These are phyloP conservation scores for Mus pahari DNA, from an alignment of 2,113 vertebrate genomes.

Conservation along the genomic window DNA sequence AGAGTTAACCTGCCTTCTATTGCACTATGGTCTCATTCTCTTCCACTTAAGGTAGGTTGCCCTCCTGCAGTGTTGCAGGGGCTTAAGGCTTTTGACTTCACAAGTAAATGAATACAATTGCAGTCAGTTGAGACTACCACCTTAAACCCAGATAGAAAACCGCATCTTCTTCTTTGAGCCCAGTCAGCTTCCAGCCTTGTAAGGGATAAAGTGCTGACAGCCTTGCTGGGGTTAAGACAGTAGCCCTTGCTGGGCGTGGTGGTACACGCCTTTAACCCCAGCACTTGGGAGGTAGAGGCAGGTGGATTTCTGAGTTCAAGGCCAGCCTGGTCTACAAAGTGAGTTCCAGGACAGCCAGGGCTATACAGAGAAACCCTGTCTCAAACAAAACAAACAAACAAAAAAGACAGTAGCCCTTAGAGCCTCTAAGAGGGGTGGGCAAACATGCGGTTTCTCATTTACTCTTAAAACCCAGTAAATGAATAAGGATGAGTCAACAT, in stretches of 20 bases:
- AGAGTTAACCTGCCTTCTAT: neutral
- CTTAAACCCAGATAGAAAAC: conserved; percentile 27
- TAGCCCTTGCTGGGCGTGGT: too few species aligned
- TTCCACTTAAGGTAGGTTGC: neutral
- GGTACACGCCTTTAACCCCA: too few species aligned
- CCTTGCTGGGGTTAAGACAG: neutral
- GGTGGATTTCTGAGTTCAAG: too few species aligned
- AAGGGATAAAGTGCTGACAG: neutral
- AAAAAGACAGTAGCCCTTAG: neutral
- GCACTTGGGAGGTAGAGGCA: too few species aligned
- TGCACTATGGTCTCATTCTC: neutral
- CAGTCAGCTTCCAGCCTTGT: neutral
- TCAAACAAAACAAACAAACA: too few species aligned
- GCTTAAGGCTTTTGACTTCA: neutral
- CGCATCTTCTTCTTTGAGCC: neutral
- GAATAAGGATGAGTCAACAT: conserved; percentile 83
- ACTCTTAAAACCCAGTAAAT: conserved; percentile 77
- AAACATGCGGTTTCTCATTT: conserved; percentile 2
- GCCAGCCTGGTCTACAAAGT: too few species aligned
- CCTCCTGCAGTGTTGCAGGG: neutral
- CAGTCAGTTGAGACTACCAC: neutral
- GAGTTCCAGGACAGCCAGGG: too few species aligned
- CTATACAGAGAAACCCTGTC: too few species aligned
- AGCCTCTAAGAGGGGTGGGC: neutral
- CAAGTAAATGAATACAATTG: conserved; percentile 28